Evolutionary conservation across 2,888 invertebrate species (phyloP).

Genomic region (Pristionchus entomophagus): DNA sequence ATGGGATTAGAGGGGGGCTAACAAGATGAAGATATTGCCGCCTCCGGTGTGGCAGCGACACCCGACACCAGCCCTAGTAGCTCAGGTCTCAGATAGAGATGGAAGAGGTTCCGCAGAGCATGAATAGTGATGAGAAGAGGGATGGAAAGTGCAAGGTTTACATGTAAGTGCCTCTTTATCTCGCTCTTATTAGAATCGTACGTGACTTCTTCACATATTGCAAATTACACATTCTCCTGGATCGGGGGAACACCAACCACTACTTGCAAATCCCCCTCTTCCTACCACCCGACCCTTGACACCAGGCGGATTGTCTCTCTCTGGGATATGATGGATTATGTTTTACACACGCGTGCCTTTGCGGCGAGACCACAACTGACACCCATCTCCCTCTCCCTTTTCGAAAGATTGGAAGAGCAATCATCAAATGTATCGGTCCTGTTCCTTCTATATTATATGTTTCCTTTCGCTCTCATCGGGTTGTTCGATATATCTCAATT

Average conservation of each 20-base stretch:
- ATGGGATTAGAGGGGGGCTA: neutral
- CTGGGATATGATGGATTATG: constrained; percentile 25
- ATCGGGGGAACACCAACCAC: neutral
- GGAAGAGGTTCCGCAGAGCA: too few relatives aligned
- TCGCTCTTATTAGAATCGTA: too few relatives aligned
- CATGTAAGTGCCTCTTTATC: too few relatives aligned
- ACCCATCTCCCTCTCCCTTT: neutral
- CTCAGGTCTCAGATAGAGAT: too few relatives aligned
- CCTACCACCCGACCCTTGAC: neutral
- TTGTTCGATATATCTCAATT: neutral
- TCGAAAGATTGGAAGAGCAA: neutral
- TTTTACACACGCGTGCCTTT: constrained; percentile 22
- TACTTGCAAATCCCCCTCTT: neutral
- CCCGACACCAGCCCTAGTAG: neutral
- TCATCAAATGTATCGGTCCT: too few relatives aligned
- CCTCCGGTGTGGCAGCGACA: neutral
- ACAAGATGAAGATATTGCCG: neutral
- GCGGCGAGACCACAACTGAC: neutral
- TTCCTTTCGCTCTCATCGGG: neutral
- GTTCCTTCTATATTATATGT: too few relatives aligned
- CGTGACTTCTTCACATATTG: too few relatives aligned
- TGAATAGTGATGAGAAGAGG: too few relatives aligned
- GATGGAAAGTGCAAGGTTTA: too few relatives aligned
- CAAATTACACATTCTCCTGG: too few relatives aligned
- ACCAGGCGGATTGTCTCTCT: constrained; percentile 12